These are phyloP conservation scores for Lerista edwardsae DNA, from an alignment of 2,797 vertebrate species.

Conservation along the genomic window DNA sequence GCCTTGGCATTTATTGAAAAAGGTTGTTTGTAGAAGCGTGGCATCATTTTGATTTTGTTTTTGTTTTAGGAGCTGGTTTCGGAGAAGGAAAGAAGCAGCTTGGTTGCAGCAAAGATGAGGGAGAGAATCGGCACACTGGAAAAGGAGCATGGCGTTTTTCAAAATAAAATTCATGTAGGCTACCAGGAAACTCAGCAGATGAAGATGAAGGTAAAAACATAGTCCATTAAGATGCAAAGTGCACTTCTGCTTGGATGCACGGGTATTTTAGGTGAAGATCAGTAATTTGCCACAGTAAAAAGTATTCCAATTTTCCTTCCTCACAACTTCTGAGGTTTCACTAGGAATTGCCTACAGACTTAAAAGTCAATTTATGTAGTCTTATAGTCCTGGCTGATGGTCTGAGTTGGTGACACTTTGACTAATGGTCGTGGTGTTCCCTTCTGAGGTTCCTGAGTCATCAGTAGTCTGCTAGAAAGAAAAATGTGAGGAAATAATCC, in stretches of 20 bases:
- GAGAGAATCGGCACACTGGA: conserved; percentile 89
- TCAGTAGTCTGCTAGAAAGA: too few relatives aligned
- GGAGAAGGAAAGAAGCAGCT: conserved; percentile 90
- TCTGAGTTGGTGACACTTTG: too few relatives aligned
- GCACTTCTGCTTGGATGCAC: neutral
- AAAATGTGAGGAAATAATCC: too few relatives aligned
- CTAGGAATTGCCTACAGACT: too few relatives aligned
- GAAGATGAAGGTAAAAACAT: conserved; percentile 88
- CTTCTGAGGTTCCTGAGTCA: neutral
- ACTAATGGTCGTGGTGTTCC: too few relatives aligned
- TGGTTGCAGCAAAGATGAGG: conserved; percentile 88
- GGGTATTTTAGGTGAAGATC: neutral
- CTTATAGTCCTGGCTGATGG: too few relatives aligned
- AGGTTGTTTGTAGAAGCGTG: neutral
- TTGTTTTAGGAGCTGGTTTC: conserved; percentile 86
- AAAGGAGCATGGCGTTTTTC: conserved; percentile 89
- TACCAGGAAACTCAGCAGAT: conserved; percentile 91
- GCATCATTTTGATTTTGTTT: neutral
- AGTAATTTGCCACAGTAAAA: neutral
- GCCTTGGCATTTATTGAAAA: neutral
- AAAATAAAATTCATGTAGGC: conserved; percentile 91
- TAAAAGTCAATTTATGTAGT: too few relatives aligned
- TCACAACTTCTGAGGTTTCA: too few relatives aligned
- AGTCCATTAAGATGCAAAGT: neutral
- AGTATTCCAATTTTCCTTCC: too few relatives aligned